Evolutionary conservation across 2,113 vertebrate genomes (phyloP).

Genomic region (Benitochromis conjunctus): DNA sequence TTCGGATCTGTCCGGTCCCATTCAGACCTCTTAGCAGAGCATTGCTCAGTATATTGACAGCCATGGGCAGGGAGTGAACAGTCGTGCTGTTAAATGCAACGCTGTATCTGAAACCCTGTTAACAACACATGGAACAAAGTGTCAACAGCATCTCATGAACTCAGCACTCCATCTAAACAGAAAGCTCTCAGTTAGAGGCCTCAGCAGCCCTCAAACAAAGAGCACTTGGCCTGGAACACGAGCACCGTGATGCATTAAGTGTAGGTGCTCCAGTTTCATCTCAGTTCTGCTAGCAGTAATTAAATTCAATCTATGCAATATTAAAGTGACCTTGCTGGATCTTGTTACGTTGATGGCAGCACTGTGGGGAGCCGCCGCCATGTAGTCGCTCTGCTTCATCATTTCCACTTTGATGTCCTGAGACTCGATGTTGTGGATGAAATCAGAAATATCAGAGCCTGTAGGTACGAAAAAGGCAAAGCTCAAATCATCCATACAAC

Average conservation of each 20-base stretch:
- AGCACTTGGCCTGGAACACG: background rate
- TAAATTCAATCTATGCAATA: background rate
- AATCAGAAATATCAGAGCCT: slow-evolving; percentile 81
- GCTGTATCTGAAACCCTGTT: slow-evolving; percentile 80
- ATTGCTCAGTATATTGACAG: slow-evolving; percentile 90
- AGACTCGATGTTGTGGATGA: slow-evolving; percentile 79
- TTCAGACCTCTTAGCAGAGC: slow-evolving; percentile 82
- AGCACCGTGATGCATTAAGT: background rate
- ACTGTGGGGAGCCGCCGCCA: slow-evolving; percentile 85
- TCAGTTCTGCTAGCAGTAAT: background rate
- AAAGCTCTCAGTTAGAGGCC: background rate
- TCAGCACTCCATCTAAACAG: background rate
- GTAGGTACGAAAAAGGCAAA: background rate
- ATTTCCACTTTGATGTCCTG: slow-evolving; percentile 82
- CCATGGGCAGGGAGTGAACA: slow-evolving; percentile 89
- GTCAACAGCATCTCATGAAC: background rate
- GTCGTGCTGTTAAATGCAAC: slow-evolving; percentile 88
- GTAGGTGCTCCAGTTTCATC: background rate
- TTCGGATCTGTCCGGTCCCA: slow-evolving; percentile 79
- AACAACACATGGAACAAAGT: background rate
- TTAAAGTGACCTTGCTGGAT: slow-evolving; percentile 76
- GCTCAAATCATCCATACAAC: background rate
- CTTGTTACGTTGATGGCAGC: slow-evolving; percentile 83
- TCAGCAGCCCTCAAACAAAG: background rate
- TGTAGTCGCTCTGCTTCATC: slow-evolving; percentile 81